A percentile compares a stretch with the other conserved stretches of the same genome.
Evolutionary conservation across 2,797 vertebrate genomes (phyloP).

Genomic region (Pangasius mekongensis): DNA sequence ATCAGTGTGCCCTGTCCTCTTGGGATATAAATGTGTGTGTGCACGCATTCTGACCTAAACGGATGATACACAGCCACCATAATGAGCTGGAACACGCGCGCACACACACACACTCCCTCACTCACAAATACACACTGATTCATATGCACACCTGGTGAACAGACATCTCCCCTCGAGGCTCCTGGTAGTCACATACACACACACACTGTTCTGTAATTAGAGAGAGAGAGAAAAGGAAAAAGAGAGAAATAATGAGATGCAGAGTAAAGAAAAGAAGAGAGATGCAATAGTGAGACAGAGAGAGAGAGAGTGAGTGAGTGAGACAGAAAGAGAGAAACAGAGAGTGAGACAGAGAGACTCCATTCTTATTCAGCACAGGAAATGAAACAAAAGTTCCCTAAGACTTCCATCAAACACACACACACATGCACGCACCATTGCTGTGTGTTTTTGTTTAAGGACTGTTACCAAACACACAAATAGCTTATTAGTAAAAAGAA

Average conservation of each 20-base stretch:
- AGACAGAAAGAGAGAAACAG: conserved; percentile 27
- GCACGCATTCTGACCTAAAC: conserved; percentile 10
- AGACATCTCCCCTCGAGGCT: conserved; percentile 73
- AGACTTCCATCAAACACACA: conserved; percentile 29
- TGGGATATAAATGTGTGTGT: conserved; percentile 4
- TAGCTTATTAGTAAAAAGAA: not conserved
- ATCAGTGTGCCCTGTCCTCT: not conserved
- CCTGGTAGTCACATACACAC: conserved; percentile 60
- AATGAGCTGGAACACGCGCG: not conserved
- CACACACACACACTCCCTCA: not conserved
- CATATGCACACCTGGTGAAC: conserved; percentile 75
- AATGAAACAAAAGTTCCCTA: conserved; percentile 64
- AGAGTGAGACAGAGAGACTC: conserved; percentile 34
- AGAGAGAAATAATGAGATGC: not conserved
- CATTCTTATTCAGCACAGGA: conserved; percentile 63
- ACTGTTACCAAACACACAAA: not conserved
- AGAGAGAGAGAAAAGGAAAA: conserved; percentile 49
- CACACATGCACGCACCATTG: not conserved
- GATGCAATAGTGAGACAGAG: conserved; percentile 8
- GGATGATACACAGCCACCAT: conserved; percentile 17
- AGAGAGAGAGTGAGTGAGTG: conserved; percentile 25
- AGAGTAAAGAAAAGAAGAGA: not conserved
- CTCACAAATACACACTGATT: conserved; percentile 29
- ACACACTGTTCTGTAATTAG: conserved; percentile 76
- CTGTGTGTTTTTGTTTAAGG: not conserved